Base-by-base conservation (phyloP, 1,140 invertebrate species). In the Heterodera schachtii region DNA sequence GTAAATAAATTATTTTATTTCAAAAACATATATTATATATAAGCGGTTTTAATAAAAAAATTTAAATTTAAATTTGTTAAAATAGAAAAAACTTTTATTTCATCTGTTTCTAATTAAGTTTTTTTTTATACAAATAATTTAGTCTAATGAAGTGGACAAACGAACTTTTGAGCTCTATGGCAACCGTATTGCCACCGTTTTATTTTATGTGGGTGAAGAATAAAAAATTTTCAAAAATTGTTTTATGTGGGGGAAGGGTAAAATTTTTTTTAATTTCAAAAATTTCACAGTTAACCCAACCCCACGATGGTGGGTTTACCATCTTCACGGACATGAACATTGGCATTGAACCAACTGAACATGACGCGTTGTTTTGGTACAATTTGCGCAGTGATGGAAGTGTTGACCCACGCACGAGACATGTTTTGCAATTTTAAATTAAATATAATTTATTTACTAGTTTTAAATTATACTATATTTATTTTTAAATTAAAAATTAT, bases 301-400 rank as follows among this genome's bases (percentile, higher is more conserved):
- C 97, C 0, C 93, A 93, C 89, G 96, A 95, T 91, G 88, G 89
- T 8, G 88, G 89, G 52, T 85, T 85, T 52, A 89, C 88, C 1
- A 88, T 90, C 11, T 90, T 90, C 77, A 87, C 86, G 52, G 81
- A 88, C 19, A 74, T 90, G 3, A 81, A 78, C 9, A 82, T 79
- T 19, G 82, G 88, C 13, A 81, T 83, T 3, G 84, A 85, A 78
- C 90, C 88, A 16, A 76, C 84, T n/a, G 78, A 82, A 90, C 94
- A 95, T 9, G 93, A 94, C 49, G 96, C 96, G 52, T 95, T 95
- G 13, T 97, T 97, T 91, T 99, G 97, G 97, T 94, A 94, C 90
- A 98, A 98, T 92, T 91, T 98, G 78, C 93, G 95, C 90, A 92
- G 93, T 13, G 95, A 93, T 88, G 96, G 97, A 16, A 94, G 96